Conservation (phyloP, 2,888 invertebrate species). For the Erebia aethiops region DNA sequence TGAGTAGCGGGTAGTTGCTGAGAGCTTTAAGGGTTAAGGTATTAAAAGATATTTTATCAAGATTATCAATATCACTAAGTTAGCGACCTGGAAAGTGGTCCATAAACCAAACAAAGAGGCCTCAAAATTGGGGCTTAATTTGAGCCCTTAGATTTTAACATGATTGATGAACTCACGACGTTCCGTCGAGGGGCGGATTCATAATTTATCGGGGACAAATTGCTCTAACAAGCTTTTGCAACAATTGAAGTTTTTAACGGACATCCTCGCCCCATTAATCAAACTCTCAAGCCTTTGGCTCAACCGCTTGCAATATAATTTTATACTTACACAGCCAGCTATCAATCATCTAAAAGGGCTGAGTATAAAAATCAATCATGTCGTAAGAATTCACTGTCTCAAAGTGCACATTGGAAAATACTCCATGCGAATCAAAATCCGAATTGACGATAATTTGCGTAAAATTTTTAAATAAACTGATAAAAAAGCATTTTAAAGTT, state of each 20-base stretch:
- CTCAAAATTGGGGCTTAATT: slow-evolving; percentile 30
- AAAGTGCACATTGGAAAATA: slow-evolving; percentile 16
- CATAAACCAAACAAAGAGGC: slow-evolving; percentile 15
- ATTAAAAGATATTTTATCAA: not conserved
- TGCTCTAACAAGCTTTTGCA: slow-evolving; percentile 39
- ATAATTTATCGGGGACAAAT: slow-evolving; percentile 46
- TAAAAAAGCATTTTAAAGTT: not conserved
- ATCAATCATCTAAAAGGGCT: slow-evolving; percentile 44
- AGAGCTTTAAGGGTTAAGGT: too few species aligned
- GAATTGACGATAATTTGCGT: not conserved
- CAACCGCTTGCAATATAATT: slow-evolving; percentile 46
- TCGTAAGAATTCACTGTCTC: slow-evolving; percentile 15
- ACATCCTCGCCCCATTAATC: slow-evolving; percentile 45
- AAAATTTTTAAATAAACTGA: not conserved
- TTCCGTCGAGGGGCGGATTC: slow-evolving; percentile 32
- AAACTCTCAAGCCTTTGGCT: slow-evolving; percentile 42
- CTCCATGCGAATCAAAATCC: not conserved
- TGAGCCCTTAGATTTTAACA: slow-evolving; percentile 25
- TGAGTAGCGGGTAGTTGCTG: too few species aligned
- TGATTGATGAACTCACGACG: slow-evolving; percentile 35
- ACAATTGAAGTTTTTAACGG: slow-evolving; percentile 44
- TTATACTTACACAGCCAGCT: slow-evolving; percentile 42
- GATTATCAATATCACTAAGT: not conserved
- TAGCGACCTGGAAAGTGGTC: slow-evolving; percentile 8
- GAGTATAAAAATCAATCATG: slow-evolving; percentile 38